Evolutionary conservation across 2,113 vertebrate genomes (phyloP).

Genomic region (Ellobius talpinus): DNA sequence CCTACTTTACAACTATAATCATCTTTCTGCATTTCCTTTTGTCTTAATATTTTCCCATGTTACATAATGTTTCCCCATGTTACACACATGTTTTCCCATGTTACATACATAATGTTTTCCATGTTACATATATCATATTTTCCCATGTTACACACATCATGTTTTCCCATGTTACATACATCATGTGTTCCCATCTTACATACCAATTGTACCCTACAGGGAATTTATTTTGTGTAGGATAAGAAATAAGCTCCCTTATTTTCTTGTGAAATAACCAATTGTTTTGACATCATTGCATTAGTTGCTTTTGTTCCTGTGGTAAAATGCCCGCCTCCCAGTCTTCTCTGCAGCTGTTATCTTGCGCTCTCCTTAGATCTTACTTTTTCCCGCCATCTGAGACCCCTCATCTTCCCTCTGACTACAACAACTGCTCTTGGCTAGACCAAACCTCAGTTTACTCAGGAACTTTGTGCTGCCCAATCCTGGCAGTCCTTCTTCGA

Average conservation of each 20-base stretch:
- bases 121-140: background rate
- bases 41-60: too few species aligned
- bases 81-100: too few species aligned
- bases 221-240: background rate
- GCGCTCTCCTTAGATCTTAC: background rate
- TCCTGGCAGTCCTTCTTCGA: background rate
- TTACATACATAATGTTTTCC: background rate
- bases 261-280: conserved; percentile 41
- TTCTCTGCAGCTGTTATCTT: background rate
- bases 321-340: background rate
- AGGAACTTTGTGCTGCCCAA: background rate
- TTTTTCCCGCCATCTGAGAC: background rate
- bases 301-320: background rate
- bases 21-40: conserved; percentile 15
- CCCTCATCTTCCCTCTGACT: background rate
- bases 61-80: too few species aligned
- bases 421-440: background rate
- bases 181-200: conserved; percentile 1
- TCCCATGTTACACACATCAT: background rate
- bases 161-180: too few species aligned
- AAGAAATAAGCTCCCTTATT: background rate
- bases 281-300: background rate
- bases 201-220: background rate
- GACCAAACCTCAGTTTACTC: background rate
- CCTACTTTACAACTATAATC: background rate